Conservation (phyloP, 1,140 invertebrate species). For the Drosophila erecta region DNA sequence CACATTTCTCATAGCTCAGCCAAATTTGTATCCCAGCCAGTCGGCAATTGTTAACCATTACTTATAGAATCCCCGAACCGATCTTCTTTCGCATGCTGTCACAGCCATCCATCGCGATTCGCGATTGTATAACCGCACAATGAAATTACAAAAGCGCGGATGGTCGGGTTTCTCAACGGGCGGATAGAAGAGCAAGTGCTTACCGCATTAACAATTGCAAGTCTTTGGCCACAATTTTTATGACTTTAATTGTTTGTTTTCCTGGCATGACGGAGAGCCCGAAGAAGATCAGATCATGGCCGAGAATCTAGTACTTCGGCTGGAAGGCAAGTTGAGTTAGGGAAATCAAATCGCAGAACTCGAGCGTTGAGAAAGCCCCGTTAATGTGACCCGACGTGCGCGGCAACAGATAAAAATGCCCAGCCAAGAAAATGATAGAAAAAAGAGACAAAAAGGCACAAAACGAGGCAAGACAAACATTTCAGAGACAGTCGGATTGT, state of each 20-base stretch:
- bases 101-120: slow-evolving; percentile 40
- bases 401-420: slow-evolving; percentile 68
- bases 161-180: slow-evolving; percentile 3
- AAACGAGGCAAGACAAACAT: slow-evolving; percentile 53
- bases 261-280: slow-evolving; percentile 27
- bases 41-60: slow-evolving; percentile 31
- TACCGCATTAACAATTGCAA: slow-evolving; percentile 58
- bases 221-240: slow-evolving; percentile 65
- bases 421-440: slow-evolving; percentile 17
- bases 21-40: slow-evolving; percentile 21
- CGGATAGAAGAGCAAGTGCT: slow-evolving; percentile 54
- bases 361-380: slow-evolving; percentile 77
- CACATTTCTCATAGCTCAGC: slow-evolving; percentile 8
- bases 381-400: slow-evolving; percentile 78
- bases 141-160: slow-evolving; percentile 10
- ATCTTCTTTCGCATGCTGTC: slow-evolving; percentile 45
- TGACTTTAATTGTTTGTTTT: slow-evolving; percentile 77
- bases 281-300: slow-evolving; percentile 36
- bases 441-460: slow-evolving; percentile 40
- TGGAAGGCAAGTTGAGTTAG: slow-evolving; percentile 37
- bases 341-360: slow-evolving; percentile 78
- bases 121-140: slow-evolving; percentile 57
- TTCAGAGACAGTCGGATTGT: slow-evolving; percentile 48
- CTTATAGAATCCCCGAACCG: slow-evolving; percentile 29
- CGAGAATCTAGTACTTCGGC: not conserved